Evolutionary conservation across 2,888 invertebrate species (phyloP), one percentile per base, ranked within the genome.

Genomic region (Drosophila neonasuta): DNA sequence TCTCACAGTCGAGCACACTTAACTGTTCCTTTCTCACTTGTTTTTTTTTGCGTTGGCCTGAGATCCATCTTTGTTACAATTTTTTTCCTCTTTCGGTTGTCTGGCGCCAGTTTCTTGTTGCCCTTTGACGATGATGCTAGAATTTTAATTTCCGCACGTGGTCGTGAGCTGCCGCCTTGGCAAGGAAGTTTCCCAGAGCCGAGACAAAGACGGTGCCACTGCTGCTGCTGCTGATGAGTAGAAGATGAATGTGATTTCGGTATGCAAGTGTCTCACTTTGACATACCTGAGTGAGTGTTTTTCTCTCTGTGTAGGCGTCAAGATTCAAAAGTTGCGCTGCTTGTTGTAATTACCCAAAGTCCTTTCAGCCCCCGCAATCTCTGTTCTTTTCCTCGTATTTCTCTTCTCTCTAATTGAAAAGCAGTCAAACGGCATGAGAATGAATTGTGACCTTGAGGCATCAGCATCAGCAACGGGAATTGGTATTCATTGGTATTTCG

Each of bases 131-230:
- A 60, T 63, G 68, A 56, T 63, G 68, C 62, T 58, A 56, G 82
- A 78, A 85, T 85, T 85, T 74, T 80, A 85, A 82, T 81, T 76
- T 79, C 78, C 68, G 85, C 74, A 79, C 80, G 74, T 82, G 79
- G 71, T 69, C 68, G 54, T 66, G 15, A 57, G 24, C 24, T 52
- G 64, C 36, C 36, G 24, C 24, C 24, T 24, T 65, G 60, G 48
- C 64, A 71, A 68, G 67, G 55, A 67, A 74, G 68, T 44, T 45
- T 20, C 7, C 34, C 24, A n/a, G 17, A 6, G 46, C 51, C 17
- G 11, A 20, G 20, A n/a, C 30, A 42, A 44, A 20, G 45, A 34
- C 42, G 34, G 3, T 5, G 34, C 11, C 34, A 11, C 11, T 11
- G 34, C 36, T 32, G 24, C 24, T 24, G 24, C 6, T 24, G 24